phyloP scores from a whole-genome alignment of 2,888 invertebrate genomes.

The Plagodis dolabraria region DNA sequence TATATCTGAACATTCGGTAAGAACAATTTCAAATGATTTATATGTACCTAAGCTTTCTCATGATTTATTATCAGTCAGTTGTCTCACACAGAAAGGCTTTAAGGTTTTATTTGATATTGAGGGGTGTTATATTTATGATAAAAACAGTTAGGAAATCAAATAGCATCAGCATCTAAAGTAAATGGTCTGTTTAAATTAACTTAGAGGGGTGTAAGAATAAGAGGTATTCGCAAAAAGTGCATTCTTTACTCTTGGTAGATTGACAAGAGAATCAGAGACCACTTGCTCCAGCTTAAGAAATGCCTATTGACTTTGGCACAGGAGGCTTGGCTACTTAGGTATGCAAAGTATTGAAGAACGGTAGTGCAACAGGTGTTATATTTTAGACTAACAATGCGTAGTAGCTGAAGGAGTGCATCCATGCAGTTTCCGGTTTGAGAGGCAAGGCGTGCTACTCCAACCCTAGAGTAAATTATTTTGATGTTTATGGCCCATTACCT shows the following conservation, averaged over 20 bases:
- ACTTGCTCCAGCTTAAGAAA: neutral
- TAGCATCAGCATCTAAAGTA: no score
- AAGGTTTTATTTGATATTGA: neutral
- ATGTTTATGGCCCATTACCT: no score
- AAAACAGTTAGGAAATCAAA: no score
- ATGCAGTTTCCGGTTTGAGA: no score
- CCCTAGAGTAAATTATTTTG: no score
- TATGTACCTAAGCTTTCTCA: neutral
- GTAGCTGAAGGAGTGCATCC: no score
- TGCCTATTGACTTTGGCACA: neutral
- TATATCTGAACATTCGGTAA: neutral
- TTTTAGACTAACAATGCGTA: no score
- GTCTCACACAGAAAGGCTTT: no score
- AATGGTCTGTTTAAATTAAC: neutral
- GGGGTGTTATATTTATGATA: neutral
- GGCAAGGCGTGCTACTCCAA: no score
- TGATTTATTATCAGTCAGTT: no score
- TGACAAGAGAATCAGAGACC: neutral
- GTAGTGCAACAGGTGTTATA: no score
- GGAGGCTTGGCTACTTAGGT: slow-evolving; percentile 1
- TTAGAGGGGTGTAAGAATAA: no score
- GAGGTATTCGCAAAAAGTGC: neutral
- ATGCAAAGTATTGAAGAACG: neutral
- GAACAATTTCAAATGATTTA: neutral
- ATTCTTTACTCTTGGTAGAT: neutral